phyloP scores from a whole-genome alignment of 2,888 invertebrate species.

The Cheilosia vulpina region DNA sequence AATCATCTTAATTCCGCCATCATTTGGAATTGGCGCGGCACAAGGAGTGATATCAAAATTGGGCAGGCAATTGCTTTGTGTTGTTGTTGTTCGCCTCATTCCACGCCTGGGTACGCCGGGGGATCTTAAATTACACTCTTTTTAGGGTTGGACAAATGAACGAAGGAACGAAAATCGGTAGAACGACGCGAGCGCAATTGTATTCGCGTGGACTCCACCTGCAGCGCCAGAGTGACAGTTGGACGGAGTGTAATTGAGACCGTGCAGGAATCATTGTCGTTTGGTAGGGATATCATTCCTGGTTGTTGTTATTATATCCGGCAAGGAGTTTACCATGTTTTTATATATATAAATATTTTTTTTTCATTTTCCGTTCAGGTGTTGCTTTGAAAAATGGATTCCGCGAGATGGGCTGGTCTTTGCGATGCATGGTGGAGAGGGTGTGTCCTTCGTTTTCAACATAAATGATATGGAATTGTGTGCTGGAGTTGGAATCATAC shows the following conservation, averaged over 20 bases:
- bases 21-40: constrained; percentile 54
- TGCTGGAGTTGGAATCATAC: neutral
- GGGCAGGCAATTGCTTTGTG: constrained; percentile 42
- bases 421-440: constrained; percentile 10
- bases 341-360: neutral
- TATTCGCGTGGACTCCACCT: constrained; percentile 68
- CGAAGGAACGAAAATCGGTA: constrained; percentile 57
- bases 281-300: constrained; percentile 48
- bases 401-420: constrained; percentile 58
- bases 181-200: constrained; percentile 54
- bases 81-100: neutral
- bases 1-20: constrained; percentile 74
- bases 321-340: constrained; percentile 45
- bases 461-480: neutral
- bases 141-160: constrained; percentile 64
- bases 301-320: constrained; percentile 60
- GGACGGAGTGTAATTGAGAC: constrained; percentile 70
- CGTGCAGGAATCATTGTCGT: constrained; percentile 28
- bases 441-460: constrained; percentile 42
- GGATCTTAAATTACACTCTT: constrained; percentile 60
- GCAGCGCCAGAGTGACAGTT: constrained; percentile 72
- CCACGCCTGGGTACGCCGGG: neutral
- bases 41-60: constrained; percentile 32
- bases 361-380: constrained; percentile 19
- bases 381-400: constrained; percentile 54